Evolutionary conservation across 2,888 invertebrate species (phyloP).

Genomic region (Tetranychus truncatus): DNA sequence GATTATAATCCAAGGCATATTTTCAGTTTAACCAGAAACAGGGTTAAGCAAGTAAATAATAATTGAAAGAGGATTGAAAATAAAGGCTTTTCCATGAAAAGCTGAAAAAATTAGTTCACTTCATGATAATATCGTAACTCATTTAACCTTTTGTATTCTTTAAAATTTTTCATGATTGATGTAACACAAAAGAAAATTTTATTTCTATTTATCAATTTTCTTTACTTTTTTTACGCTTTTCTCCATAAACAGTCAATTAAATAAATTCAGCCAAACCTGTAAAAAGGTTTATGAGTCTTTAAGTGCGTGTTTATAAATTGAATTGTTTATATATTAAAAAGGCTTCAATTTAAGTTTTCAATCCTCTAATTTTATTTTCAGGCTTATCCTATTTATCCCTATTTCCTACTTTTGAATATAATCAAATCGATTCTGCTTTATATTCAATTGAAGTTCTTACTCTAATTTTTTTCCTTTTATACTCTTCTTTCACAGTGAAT

Average conservation of each 20-base stretch:
- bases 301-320: neutral
- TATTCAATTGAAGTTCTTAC: neutral
- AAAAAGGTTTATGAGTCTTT: neutral
- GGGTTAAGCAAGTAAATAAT: neutral
- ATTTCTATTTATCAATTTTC: neutral
- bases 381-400: neutral
- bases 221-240: neutral
- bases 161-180: neutral
- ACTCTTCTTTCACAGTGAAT: constrained; percentile 15
- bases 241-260: neutral
- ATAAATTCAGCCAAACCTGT: neutral
- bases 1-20: neutral
- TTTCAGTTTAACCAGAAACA: too few relatives aligned
- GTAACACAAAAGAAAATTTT: neutral
- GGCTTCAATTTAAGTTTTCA: neutral
- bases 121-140: neutral
- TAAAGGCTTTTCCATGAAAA: neutral
- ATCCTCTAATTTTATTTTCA: neutral
- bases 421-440: constrained; percentile 6
- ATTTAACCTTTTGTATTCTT: neutral
- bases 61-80: neutral
- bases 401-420: neutral
- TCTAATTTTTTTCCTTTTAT: neutral
- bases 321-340: neutral
- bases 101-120: neutral